phyloP scores from a whole-genome alignment of 2,888 invertebrate genomes.

The Tipula lateralis region DNA sequence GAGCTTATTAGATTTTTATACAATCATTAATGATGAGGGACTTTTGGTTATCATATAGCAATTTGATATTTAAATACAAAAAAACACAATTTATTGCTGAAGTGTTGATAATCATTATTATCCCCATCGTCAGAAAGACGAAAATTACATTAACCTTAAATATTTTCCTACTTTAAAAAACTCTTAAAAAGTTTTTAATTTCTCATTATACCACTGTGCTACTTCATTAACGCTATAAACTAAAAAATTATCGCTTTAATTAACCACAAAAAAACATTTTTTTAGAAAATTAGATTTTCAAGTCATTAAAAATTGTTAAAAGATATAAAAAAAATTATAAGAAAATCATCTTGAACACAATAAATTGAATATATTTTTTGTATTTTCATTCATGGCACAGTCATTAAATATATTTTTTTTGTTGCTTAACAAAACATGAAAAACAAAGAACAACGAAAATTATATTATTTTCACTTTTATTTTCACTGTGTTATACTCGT shows the following conservation, averaged over 20 bases:
- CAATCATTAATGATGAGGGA: no score
- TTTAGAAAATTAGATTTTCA: not conserved
- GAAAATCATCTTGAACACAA: constrained; percentile 19
- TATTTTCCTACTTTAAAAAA: not conserved
- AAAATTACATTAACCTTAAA: constrained; percentile 3
- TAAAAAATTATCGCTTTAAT: constrained; percentile 11
- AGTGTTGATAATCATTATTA: not conserved
- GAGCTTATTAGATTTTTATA: no score
- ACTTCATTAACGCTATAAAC: constrained; percentile 19
- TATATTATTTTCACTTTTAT: not conserved
- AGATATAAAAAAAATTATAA: constrained; percentile 24
- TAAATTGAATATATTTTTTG: constrained; percentile 1
- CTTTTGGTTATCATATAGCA: no score
- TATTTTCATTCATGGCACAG: not conserved
- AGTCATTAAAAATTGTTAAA: constrained; percentile 19
- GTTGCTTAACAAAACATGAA: not conserved
- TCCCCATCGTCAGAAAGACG: not conserved
- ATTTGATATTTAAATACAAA: no score
- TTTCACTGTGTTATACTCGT: not conserved
- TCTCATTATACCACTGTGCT: not conserved
- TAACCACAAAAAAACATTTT: not conserved
- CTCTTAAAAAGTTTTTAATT: not conserved
- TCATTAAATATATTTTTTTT: not conserved
- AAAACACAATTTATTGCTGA: no score
- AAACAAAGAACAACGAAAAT: not conserved